A percentile compares a stretch with the other conserved stretches of the same genome.
phyloP scores from a whole-genome alignment of 2,888 invertebrate genomes.

The Lumbricus terrestris region DNA sequence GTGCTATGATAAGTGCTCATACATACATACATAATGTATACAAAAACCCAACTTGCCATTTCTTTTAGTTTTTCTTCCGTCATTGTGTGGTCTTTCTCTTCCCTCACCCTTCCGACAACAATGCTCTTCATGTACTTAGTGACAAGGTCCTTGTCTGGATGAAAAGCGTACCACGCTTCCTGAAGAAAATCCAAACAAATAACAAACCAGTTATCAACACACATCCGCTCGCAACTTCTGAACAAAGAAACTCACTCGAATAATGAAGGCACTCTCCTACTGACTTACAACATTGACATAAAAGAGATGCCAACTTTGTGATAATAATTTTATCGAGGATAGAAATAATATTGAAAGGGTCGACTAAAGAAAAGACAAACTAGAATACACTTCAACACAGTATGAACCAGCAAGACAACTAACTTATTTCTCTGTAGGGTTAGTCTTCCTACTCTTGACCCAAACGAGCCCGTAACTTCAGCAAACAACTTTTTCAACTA shows the following conservation, averaged over 20 bases:
- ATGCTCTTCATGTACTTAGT: constrained; percentile 49
- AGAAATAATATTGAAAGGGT: not conserved
- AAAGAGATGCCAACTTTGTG: not conserved
- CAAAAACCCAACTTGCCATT: not conserved
- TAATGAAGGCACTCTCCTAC: not conserved
- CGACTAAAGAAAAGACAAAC: not conserved
- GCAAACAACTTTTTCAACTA: not conserved
- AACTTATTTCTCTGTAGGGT: not conserved
- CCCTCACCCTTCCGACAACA: constrained; percentile 42
- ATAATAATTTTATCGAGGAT: not conserved
- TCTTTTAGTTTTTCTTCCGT: constrained; percentile 19
- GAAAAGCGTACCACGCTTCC: constrained; percentile 55
- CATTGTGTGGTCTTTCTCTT: not conserved
- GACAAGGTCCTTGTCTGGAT: constrained; percentile 48
- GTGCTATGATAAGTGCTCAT: too few relatives aligned
- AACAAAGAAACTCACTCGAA: not conserved
- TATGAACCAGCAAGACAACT: not conserved
- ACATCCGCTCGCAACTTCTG: not conserved
- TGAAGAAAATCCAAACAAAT: constrained; percentile 30
- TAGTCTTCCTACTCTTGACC: not conserved
- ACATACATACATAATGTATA: too few relatives aligned
- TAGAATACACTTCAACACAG: not conserved
- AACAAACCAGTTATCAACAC: not conserved
- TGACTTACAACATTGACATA: not conserved
- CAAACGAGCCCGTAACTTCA: not conserved